Base-by-base conservation (phyloP, 2,797 vertebrate genomes). In the Pseudopleuronectes americanus region DNA sequence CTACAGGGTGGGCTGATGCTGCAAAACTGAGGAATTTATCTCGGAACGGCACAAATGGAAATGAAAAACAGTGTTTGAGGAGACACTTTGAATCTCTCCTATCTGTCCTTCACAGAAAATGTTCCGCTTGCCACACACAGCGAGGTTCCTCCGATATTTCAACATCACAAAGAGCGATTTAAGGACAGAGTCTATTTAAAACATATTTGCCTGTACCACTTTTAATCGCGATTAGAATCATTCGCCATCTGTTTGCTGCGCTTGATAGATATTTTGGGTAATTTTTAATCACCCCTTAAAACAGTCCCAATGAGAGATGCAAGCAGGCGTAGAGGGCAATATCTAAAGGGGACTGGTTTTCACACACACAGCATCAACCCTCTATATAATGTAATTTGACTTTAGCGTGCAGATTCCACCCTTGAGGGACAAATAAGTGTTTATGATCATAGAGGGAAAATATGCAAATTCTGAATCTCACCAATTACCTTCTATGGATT, bases 221-320 rank as follows among this genome's bases (percentile, higher is more conserved):
- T 16, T 4, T 60, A 69, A 62, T 59, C 62, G 22, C 64, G 41
- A 43, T 17, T 28, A 1, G 8, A 54, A 69, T 23, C 52, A 41
- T 74, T 47, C 47, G n/a, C 59, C 61, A 74, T 74, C 51, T 82
- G 74, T 64, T 65, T 61, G 17, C 45, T 59, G 28, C 2, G 1
- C 24, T 59, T 63, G 24, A 64, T 21, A 22, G 55, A 47, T 68
- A 31, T 24, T 43, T 28, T 52, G 62, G 16, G 4, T 21, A 28
- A 19, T 31, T 38, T 74, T 54, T 49, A 66, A 75, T 53, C 38
- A 69, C 22, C n/a, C 17, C 57, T 53, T 64, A 62, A 80, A 80
- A 36, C 43, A 63, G 22, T 58, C 3, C 2, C 54, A 53, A 36
- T 17, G 14, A 19, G 1, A 0, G 22, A 31, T 6, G 5, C n/a